A percentile compares a stretch with the other conserved stretches of the same genome.
Evolutionary conservation across 2,888 invertebrate species (phyloP).

Genomic region (Dynastes tityus): DNA sequence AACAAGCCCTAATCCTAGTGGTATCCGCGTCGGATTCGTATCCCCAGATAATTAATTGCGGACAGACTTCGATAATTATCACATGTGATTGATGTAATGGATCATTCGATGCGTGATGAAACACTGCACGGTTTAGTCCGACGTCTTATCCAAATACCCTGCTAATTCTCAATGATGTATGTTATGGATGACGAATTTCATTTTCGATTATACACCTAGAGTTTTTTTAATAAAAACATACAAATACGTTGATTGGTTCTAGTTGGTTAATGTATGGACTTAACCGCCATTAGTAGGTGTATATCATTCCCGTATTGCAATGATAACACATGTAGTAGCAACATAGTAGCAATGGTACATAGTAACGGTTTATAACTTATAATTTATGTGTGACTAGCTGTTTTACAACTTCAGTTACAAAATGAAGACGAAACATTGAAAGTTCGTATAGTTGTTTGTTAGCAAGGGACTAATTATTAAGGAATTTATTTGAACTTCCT

Average conservation of each 20-base stretch:
- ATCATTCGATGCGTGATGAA: constrained; percentile 40
- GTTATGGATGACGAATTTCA: not conserved
- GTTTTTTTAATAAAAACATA: no score
- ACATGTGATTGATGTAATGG: constrained; percentile 44
- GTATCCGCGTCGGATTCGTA: constrained; percentile 25
- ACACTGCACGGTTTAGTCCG: constrained; percentile 29
- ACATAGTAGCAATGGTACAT: no score
- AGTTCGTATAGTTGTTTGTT: no score
- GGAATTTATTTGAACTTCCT: no score
- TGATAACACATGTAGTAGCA: no score
- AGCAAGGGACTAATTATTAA: no score
- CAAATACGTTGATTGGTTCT: no score
- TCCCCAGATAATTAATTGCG: constrained; percentile 43
- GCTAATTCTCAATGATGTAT: constrained; percentile 27
- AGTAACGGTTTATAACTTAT: no score
- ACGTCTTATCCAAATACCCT: constrained; percentile 24
- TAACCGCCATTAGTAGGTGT: no score
- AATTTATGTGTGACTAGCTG: not conserved
- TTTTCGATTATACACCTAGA: not conserved
- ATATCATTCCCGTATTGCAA: no score
- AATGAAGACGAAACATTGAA: no score
- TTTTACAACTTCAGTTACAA: not conserved
- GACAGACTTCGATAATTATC: constrained; percentile 44
- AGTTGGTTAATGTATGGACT: no score
- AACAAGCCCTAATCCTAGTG: constrained; percentile 30